Evolutionary conservation across 2,888 invertebrate species (phyloP).

Genomic region (Dusona sp.): DNA sequence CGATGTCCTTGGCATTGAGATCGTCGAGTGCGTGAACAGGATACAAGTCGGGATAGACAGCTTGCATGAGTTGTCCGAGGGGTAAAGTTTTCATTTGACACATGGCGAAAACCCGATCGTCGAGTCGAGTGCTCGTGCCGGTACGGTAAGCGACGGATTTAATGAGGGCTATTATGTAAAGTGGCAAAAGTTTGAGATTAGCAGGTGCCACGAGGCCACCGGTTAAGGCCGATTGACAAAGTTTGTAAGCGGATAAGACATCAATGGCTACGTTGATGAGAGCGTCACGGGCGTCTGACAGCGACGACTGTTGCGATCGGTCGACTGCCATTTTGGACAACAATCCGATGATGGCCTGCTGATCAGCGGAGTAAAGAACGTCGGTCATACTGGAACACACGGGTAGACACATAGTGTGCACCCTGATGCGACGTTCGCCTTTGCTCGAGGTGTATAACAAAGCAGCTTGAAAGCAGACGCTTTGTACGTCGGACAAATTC

Average conservation of each 20-base stretch:
- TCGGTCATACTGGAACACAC: constrained; percentile 94
- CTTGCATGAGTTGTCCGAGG: constrained; percentile 91
- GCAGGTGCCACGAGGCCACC: constrained; percentile 91
- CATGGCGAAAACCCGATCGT: constrained; percentile 97
- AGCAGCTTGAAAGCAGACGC: constrained; percentile 98
- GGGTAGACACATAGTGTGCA: constrained; percentile 98
- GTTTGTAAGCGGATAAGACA: constrained; percentile 91
- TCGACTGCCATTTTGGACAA: constrained; percentile 99
- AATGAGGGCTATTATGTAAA: constrained; percentile 95
- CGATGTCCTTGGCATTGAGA: constrained; percentile 83
- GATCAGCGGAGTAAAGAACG: constrained; percentile 95
- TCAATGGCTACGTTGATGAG: constrained; percentile 98
- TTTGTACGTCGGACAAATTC: constrained; percentile 92
- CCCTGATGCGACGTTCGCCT: constrained; percentile 98
- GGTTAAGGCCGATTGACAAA: constrained; percentile 85
- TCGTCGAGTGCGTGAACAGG: constrained; percentile 91
- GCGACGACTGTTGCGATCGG: constrained; percentile 92
- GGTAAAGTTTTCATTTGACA: constrained; percentile 96
- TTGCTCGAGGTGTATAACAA: constrained; percentile 97
- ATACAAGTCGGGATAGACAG: constrained; percentile 96
- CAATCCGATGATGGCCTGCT: constrained; percentile 96
- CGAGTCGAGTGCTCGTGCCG: constrained; percentile 94
- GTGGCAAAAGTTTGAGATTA: constrained; percentile 92
- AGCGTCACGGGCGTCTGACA: constrained; percentile 98
- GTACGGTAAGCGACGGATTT: constrained; percentile 96